phyloP scores from a whole-genome alignment of 30 jellyfish, hydroid and myxozoan genomes.

The Aurelia sp. region DNA sequence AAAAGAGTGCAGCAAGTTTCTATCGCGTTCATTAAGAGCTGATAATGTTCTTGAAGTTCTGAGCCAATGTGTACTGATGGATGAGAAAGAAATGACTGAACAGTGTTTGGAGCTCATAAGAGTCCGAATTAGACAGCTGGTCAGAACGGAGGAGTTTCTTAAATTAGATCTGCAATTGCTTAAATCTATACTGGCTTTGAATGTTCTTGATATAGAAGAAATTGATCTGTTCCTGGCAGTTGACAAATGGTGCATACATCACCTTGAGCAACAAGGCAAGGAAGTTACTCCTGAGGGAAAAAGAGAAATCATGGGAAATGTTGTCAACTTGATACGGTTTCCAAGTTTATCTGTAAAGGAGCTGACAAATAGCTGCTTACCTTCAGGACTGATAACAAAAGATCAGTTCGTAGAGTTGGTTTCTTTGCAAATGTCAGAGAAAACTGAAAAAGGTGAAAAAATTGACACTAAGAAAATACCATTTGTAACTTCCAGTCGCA shows the following conservation, averaged over 20 bases:
- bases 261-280: not conserved
- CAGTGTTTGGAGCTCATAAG: constrained; percentile 6
- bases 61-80: not conserved
- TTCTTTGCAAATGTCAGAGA: too few relatives aligned
- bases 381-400: constrained; percentile 12
- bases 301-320: constrained; percentile 15
- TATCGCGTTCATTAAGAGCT: not conserved
- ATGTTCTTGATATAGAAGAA: not conserved
- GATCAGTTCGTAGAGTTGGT: not conserved
- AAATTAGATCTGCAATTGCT: not conserved
- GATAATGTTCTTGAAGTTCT: constrained; percentile 4
- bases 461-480: too few relatives aligned
- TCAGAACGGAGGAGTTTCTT: not conserved
- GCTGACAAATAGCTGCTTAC: not conserved
- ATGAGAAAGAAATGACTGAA: not conserved
- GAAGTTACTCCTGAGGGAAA: not conserved
- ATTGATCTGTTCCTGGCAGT: constrained; percentile 11
- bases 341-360: not conserved
- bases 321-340: not conserved
- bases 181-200: not conserved
- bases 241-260: constrained; percentile 20
- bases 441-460: too few relatives aligned
- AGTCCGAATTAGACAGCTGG: not conserved
- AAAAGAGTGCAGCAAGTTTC: not conserved
- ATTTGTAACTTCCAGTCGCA: too few relatives aligned